Evolutionary conservation across 2,113 vertebrate genomes (phyloP), one percentile per base, ranked within the genome.

Genomic region (Malurus alboscapulatus): DNA sequence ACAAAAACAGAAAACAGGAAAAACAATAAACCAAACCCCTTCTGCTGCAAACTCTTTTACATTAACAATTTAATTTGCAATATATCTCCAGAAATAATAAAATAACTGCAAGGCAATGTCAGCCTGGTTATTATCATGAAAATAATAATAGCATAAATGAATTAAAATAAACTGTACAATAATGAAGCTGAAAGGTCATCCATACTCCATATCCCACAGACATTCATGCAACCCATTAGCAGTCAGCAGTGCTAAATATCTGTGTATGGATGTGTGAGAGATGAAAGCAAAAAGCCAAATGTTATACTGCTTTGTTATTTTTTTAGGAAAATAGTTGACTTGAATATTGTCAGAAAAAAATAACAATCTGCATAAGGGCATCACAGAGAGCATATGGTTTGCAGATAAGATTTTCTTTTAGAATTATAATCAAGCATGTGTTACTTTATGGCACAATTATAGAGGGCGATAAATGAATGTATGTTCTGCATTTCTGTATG

Each of bases 371-470:
- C 83, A 95, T 65, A 77, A 94, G 71, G 85, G 47, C 48, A 93
- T 80, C 67, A 61, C 10, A 54, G 63, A 57, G 76, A 95, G 34
- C 90, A 88, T 90, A 94, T 88, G 82, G 80, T 87, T 93, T 79
- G 74, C 47, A 87, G 63, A 88, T 38, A 95, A 88, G 77, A 26
- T 87, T 94, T 92, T 81, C 62, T 72, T 89, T 77, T 50, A 57
- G 73, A 94, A 78, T 88, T 88, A 72, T 50, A 79, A 88, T 89
- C 89, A 88, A 84, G 47, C 58, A 63, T 87, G 95, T 88, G 78
- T 80, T 94, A 44, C 38, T 91, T 95, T 85, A 96, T 75, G 36
- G 72, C 73, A 81, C 38, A 45, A 68, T 91, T 90, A 80, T 17
- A 65, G 17, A 84, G 57, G 22, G 44, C 87, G 65, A 94, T 77